A percentile compares a stretch with the other conserved stretches of the same genome.
Conservation (phyloP, 1,140 invertebrate species). For the Eubasilissa regina region DNA sequence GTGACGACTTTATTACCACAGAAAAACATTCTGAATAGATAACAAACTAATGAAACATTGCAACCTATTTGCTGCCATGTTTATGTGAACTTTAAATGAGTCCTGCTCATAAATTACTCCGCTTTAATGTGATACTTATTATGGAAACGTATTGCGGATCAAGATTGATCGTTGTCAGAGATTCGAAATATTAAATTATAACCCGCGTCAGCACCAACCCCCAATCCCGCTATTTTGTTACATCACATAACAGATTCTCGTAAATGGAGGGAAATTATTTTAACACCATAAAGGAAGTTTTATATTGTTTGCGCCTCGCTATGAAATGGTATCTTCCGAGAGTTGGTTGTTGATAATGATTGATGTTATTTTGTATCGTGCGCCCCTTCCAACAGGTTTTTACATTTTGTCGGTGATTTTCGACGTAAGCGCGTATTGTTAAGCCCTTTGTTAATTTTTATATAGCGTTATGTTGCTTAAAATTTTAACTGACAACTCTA, state of each 20-base stretch:
- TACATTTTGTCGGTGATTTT: too few species aligned
- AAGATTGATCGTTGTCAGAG: slow-evolving; percentile 12
- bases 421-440: too few species aligned
- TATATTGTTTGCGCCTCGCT: slow-evolving; percentile 18
- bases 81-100: background rate
- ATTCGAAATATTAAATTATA: slow-evolving; percentile 21
- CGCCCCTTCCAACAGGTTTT: too few species aligned
- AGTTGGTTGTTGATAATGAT: slow-evolving; percentile 4
- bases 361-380: slow-evolving; percentile 29
- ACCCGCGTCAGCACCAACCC: background rate
- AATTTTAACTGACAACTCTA: too few species aligned
- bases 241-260: slow-evolving; percentile 5
- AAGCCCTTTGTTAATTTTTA: too few species aligned
- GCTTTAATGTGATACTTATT: slow-evolving; percentile 10
- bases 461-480: too few species aligned
- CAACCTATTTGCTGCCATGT: too few species aligned
- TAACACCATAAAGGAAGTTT: slow-evolving; percentile 36
- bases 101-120: background rate
- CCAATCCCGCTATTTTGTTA: slow-evolving; percentile 3
- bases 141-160: slow-evolving; percentile 13
- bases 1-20: too few species aligned
- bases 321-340: slow-evolving; percentile 1
- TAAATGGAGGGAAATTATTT: slow-evolving; percentile 16
- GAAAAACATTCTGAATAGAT: too few species aligned
- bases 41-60: too few species aligned